Conservation (phyloP, 2,888 invertebrate species). For the Hesperia comma region DNA sequence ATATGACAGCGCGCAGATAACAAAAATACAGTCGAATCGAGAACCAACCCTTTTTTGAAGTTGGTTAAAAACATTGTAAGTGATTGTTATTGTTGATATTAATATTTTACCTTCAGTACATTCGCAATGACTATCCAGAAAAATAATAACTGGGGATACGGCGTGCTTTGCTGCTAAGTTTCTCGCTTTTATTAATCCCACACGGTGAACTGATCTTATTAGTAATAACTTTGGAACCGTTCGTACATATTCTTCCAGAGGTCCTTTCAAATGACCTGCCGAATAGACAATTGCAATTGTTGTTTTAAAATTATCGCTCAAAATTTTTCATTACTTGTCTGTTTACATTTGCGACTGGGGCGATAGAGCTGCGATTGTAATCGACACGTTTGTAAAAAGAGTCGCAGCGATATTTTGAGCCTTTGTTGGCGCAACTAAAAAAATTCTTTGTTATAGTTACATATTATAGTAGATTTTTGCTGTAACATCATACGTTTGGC, state of each 20-base stretch:
- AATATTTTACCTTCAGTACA: slow-evolving; percentile 88
- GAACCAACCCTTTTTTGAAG: too few relatives aligned
- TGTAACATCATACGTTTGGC: too few relatives aligned
- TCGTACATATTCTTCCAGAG: slow-evolving; percentile 93
- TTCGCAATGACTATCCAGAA: slow-evolving; percentile 98
- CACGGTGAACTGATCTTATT: slow-evolving; percentile 91
- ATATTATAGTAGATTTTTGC: too few relatives aligned
- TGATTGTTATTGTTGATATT: background rate
- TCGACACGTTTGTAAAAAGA: too few relatives aligned
- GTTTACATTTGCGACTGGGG: too few relatives aligned
- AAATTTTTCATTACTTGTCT: background rate
- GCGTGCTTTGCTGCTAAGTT: slow-evolving; percentile 91
- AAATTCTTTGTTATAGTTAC: too few relatives aligned
- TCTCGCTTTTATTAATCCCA: slow-evolving; percentile 96
- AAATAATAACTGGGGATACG: slow-evolving; percentile 92
- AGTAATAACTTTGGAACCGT: slow-evolving; percentile 94
- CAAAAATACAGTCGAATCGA: too few relatives aligned
- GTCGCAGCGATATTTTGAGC: too few relatives aligned
- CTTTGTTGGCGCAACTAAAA: too few relatives aligned
- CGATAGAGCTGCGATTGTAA: too few relatives aligned
- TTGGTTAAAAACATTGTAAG: too few relatives aligned
- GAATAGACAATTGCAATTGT: slow-evolving; percentile 36
- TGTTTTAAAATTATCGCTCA: background rate
- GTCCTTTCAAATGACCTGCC: slow-evolving; percentile 92
- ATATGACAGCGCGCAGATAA: too few relatives aligned